Evolutionary conservation across 2,888 invertebrate genomes (phyloP).

Genomic region (Euspilapteryx auroguttella): DNA sequence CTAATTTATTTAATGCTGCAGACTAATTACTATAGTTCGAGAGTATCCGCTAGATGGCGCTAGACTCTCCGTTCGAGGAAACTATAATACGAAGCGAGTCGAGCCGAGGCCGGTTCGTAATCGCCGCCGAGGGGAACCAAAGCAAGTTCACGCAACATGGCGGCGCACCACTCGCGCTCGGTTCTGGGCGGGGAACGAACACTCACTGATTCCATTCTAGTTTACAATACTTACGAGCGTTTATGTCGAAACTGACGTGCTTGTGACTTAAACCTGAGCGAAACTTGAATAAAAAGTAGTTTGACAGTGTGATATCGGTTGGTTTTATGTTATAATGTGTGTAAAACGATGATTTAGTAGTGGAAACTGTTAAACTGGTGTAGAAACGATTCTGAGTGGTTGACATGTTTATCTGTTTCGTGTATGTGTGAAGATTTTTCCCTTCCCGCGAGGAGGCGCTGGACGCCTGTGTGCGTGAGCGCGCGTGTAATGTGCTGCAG

Average conservation of each 20-base stretch:
- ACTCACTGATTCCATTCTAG: slow-evolving; percentile 52
- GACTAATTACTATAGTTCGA: no score
- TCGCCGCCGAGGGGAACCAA: slow-evolving; percentile 10
- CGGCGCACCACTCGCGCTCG: slow-evolving; percentile 55
- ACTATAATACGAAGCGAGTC: no score
- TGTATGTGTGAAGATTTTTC: slow-evolving; percentile 63
- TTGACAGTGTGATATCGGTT: slow-evolving; percentile 45
- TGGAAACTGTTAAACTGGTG: slow-evolving; percentile 54
- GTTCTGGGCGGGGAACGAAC: slow-evolving; percentile 60
- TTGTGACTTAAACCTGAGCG: slow-evolving; percentile 53
- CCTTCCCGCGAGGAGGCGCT: slow-evolving; percentile 57
- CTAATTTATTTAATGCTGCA: no score
- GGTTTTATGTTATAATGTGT: slow-evolving; percentile 48
- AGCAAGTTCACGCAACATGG: slow-evolving; percentile 48
- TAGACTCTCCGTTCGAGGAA: no score
- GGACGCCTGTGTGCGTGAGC: slow-evolving; percentile 40
- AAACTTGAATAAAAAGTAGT: slow-evolving; percentile 45
- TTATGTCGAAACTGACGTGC: slow-evolving; percentile 46
- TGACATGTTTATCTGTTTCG: slow-evolving; percentile 63
- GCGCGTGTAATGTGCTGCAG: slow-evolving; percentile 33
- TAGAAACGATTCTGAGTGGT: slow-evolving; percentile 59
- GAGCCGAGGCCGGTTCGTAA: no score
- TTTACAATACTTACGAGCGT: slow-evolving; percentile 53
- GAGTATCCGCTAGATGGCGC: no score
- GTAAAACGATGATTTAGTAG: slow-evolving; percentile 41